A percentile compares a stretch with the other conserved stretches of the same genome.
Conservation (phyloP, 2,113 vertebrate genomes). For the Asarcornis scutulata region DNA sequence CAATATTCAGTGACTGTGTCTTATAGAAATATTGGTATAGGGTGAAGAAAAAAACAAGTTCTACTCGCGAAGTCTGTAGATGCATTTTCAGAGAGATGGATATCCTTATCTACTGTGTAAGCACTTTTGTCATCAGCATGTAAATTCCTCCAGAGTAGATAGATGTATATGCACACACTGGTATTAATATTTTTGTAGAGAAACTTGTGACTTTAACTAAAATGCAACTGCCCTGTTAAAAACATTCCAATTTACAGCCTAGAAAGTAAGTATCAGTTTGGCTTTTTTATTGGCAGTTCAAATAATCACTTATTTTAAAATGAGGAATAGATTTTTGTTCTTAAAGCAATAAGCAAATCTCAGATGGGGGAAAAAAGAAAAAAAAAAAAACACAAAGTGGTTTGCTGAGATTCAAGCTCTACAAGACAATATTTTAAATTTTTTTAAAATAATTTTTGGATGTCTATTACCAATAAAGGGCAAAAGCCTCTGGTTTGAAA, state of each 20-base stretch:
- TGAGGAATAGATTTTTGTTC: background rate
- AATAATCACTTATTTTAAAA: background rate
- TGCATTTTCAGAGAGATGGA: background rate
- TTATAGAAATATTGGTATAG: background rate
- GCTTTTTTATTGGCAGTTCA: background rate
- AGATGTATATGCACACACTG: background rate
- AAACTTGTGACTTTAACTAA: background rate
- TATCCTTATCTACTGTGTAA: background rate
- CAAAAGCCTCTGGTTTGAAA: background rate
- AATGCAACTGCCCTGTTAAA: background rate
- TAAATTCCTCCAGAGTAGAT: background rate
- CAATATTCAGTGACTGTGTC: background rate
- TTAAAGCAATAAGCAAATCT: background rate
- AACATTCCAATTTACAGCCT: background rate
- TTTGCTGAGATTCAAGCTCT: background rate
- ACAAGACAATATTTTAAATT: background rate
- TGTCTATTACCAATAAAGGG: background rate
- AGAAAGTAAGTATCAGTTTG: background rate
- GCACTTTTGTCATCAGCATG: background rate
- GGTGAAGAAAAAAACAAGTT: background rate
- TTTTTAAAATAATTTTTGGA: background rate
- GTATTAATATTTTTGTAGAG: background rate
- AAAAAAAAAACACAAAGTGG: background rate
- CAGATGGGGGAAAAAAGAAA: background rate
- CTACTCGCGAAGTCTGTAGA: background rate